These are phyloP conservation scores for Silurus glanis DNA, from an alignment of 2,113 vertebrate species.

Conservation along the genomic window DNA sequence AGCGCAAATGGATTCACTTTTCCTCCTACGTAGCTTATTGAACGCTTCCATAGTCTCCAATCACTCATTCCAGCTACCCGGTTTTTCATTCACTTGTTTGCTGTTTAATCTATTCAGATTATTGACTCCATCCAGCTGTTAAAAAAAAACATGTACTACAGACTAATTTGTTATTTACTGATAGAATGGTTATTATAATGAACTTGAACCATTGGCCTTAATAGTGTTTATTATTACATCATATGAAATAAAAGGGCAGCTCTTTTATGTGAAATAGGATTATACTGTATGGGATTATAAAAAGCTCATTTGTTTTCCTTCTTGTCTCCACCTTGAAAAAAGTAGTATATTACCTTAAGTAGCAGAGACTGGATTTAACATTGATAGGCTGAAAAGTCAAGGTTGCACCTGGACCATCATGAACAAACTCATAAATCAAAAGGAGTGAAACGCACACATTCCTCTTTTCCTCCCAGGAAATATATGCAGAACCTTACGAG, in stretches of 20 bases:
- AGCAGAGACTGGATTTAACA: slow-evolving; percentile 25
- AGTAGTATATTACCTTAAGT: slow-evolving; percentile 19
- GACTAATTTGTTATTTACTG: background rate
- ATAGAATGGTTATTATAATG: background rate
- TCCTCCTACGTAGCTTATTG: background rate
- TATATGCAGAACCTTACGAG: slow-evolving; percentile 40
- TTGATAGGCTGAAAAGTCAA: slow-evolving; percentile 41
- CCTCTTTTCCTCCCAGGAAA: slow-evolving; percentile 15
- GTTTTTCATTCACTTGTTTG: background rate
- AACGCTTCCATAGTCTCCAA: background rate
- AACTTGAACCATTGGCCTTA: background rate
- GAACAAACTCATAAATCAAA: slow-evolving; percentile 48
- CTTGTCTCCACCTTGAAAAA: background rate
- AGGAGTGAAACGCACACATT: background rate
- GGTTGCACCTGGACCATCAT: slow-evolving; percentile 29
- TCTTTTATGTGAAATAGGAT: background rate
- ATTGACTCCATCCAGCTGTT: background rate
- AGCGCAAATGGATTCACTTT: background rate
- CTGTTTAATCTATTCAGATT: background rate
- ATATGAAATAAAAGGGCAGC: background rate
- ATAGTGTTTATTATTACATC: background rate
- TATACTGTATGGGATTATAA: background rate
- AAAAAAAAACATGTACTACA: background rate
- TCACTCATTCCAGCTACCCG: background rate
- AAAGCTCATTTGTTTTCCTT: background rate